Evolutionary conservation across 2,797 vertebrate species (phyloP).

Genomic region (Allobates femoralis): DNA sequence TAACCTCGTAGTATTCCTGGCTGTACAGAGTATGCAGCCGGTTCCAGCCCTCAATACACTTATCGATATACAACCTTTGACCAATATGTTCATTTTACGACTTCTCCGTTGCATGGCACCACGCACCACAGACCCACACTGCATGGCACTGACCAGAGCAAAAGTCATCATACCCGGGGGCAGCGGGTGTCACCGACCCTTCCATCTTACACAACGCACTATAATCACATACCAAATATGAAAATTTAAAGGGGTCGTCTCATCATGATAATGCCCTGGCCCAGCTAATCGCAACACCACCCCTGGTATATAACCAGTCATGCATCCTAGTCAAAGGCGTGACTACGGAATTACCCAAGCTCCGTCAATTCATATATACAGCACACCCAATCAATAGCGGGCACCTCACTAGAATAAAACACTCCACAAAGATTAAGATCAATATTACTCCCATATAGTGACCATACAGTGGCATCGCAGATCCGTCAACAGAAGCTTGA

Average conservation of each 20-base stretch:
- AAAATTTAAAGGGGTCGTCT: too few relatives aligned
- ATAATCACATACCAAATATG: too few relatives aligned
- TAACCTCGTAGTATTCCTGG: slow-evolving; percentile 6
- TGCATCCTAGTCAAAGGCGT: too few relatives aligned
- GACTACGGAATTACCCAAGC: too few relatives aligned
- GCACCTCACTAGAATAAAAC: too few relatives aligned
- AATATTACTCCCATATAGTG: too few relatives aligned
- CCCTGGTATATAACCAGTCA: too few relatives aligned
- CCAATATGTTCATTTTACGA: neutral
- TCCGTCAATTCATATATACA: too few relatives aligned
- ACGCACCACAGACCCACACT: neutral
- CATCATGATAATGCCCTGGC: too few relatives aligned
- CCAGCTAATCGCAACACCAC: too few relatives aligned
- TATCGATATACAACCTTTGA: neutral
- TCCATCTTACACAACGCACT: neutral
- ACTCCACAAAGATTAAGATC: too few relatives aligned
- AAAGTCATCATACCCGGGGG: neutral
- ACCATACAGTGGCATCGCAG: neutral
- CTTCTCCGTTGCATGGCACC: neutral
- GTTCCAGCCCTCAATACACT: neutral
- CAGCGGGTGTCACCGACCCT: neutral
- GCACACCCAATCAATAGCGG: too few relatives aligned
- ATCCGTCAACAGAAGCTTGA: neutral
- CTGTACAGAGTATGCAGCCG: neutral
- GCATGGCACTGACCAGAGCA: neutral